Evolutionary conservation across 2,113 vertebrate species (phyloP), one percentile per base, ranked within the genome.

Genomic region (Calyptomena viridis): DNA sequence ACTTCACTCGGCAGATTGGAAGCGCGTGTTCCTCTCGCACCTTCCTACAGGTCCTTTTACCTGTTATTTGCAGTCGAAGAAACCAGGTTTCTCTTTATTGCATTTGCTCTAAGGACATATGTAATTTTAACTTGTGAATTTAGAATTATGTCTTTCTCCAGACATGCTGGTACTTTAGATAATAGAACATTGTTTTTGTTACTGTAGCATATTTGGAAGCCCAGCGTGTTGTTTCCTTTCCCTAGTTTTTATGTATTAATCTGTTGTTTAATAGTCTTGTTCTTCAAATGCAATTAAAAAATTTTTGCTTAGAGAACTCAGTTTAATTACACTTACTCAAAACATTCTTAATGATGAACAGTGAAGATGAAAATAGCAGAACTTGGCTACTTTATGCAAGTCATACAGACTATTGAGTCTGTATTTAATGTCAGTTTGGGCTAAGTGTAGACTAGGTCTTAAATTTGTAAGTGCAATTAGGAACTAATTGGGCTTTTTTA

Each of bases 381-480:
- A 75, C 60, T 84, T 89, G 47, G 64, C 77, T 93, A 84, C 69
- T 83, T 83, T 89, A 37, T 77, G 53, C 73, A n/a, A 95, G 64
- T 79, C 56, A 42, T 92, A 64, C 73, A 89, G 90, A 90, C 86
- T 96, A 55, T 71, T 67, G 76, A 87, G 85, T 91, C 90, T 96
- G 84, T 89, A 42, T 84, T 94, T 89, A 90, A 82, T 90, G 72
- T 75, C 60, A 92, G 76, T 59, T 93, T 93, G 68, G 89, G 56
- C 80, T 89, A 59, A 87, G 87, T 40, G 66, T 72, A 92, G 84
- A 78, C 80, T 87, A 84, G 37, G 44, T 95, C 87, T 76, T 95
- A 95, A 85, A 77, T 88, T 95, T 96, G 72, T 89, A 79, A 95
- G 40, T 85, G 50, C 58, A 94, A 82, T 96, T 97, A 93, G 35